These are phyloP conservation scores for Adelognathus sp. DNA, from an alignment of 2,888 invertebrate genomes.

Conservation along the genomic window DNA sequence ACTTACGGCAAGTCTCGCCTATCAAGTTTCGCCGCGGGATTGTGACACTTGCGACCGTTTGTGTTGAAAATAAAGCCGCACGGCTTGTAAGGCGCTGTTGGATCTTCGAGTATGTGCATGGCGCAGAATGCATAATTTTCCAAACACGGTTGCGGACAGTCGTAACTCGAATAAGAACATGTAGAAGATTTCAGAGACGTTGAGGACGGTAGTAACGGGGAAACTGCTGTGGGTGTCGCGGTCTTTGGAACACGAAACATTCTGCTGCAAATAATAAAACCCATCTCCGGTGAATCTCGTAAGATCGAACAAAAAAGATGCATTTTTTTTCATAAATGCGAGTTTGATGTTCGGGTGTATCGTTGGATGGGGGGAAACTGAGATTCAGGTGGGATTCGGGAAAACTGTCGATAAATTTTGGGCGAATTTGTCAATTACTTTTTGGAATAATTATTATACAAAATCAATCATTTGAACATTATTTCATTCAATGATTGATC, in stretches of 20 bases:
- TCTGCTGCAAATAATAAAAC: conserved; percentile 57
- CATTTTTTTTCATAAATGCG: too few relatives aligned
- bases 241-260: conserved; percentile 76
- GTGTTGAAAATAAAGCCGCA: conserved; percentile 88
- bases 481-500: too few relatives aligned
- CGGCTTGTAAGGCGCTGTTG: conserved; percentile 91
- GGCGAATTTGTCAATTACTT: too few relatives aligned
- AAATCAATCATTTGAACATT: too few relatives aligned
- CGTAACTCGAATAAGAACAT: conserved; percentile 84
- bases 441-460: too few relatives aligned
- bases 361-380: too few relatives aligned
- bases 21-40: conserved; percentile 89
- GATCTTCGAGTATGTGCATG: conserved; percentile 92
- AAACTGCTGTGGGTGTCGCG: conserved; percentile 66
- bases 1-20: conserved; percentile 86
- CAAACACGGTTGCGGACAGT: conserved; percentile 86
- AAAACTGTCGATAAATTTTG: too few relatives aligned
- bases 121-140: conserved; percentile 90
- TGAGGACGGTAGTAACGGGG: conserved; percentile 28
- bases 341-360: too few relatives aligned
- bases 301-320: too few relatives aligned
- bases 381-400: too few relatives aligned
- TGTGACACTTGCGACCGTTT: conserved; percentile 89
- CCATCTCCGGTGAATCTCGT: background rate
- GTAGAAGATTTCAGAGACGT: conserved; percentile 15